Conservation (phyloP, 2,888 invertebrate species). For the Idaea aversata region DNA sequence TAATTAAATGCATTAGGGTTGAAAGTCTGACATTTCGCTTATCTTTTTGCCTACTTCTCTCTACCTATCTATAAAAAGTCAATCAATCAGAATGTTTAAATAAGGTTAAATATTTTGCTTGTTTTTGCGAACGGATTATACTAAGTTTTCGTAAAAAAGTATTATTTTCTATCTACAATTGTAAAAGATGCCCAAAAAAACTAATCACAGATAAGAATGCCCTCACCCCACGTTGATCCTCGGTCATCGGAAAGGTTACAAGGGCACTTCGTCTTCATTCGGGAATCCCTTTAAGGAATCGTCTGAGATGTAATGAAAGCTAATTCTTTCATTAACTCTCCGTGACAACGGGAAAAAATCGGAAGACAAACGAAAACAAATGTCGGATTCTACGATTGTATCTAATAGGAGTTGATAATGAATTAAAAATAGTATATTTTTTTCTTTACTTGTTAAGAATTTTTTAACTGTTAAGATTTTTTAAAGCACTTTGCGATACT, state of each 20-base stretch:
- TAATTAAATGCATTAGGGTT: constrained; percentile 72
- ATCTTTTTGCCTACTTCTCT: constrained; percentile 26
- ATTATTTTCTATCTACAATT: background rate
- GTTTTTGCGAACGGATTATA: background rate
- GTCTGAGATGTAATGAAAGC: constrained; percentile 79
- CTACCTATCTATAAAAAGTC: constrained; percentile 20
- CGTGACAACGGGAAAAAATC: constrained; percentile 75
- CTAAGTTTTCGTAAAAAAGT: background rate
- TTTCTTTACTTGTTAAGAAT: background rate
- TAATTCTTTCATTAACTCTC: constrained; percentile 79
- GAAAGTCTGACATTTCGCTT: constrained; percentile 46
- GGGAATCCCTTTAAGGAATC: constrained; percentile 77
- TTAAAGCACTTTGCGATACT: background rate
- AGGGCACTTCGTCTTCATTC: constrained; percentile 75
- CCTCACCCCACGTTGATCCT: constrained; percentile 61
- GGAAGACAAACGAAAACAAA: constrained; percentile 68
- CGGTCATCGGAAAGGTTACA: constrained; percentile 66
- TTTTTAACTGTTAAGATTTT: background rate
- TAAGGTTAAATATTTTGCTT: background rate
- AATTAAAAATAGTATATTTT: background rate
- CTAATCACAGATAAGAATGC: constrained; percentile 68
- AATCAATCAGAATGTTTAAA: constrained; percentile 29
- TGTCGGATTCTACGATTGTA: constrained; percentile 28
- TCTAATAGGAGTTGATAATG: constrained; percentile 26
- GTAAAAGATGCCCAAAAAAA: constrained; percentile 58